Conservation (phyloP, 2,888 invertebrate species). For the Stenolophus ochropezus region DNA sequence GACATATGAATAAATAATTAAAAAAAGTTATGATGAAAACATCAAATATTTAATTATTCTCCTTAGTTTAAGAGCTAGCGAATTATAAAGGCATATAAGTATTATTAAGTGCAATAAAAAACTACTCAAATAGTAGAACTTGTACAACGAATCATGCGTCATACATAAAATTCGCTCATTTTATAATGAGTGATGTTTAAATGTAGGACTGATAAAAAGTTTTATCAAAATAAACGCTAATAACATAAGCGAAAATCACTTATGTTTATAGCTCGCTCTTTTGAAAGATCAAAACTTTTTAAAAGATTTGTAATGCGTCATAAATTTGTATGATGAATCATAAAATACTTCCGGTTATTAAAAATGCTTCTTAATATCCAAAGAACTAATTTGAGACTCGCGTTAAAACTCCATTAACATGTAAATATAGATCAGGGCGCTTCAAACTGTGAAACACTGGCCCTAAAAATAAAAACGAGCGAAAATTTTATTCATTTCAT, state of each 20-base stretch:
- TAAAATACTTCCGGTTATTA: conserved; percentile 50
- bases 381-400: conserved; percentile 19
- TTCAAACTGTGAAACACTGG: not conserved
- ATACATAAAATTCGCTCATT: too few relatives aligned
- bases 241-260: conserved; percentile 11
- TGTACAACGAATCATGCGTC: too few relatives aligned
- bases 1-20: too few relatives aligned
- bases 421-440: conserved; percentile 23
- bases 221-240: not conserved
- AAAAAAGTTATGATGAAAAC: too few relatives aligned
- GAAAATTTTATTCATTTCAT: not conserved
- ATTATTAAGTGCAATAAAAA: too few relatives aligned
- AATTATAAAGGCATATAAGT: too few relatives aligned
- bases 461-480: not conserved
- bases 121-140: too few relatives aligned
- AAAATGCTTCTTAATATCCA: conserved; percentile 33
- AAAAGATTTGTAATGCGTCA: conserved; percentile 35
- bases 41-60: too few relatives aligned
- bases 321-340: conserved; percentile 36
- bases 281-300: conserved; percentile 21
- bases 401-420: conserved; percentile 24
- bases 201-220: not conserved
- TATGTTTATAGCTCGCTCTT: conserved; percentile 11
- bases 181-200: too few relatives aligned
- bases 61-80: too few relatives aligned